These are phyloP conservation scores for Theristus sp. DNA, from an alignment of 2,888 invertebrate species.

Conservation along the genomic window DNA sequence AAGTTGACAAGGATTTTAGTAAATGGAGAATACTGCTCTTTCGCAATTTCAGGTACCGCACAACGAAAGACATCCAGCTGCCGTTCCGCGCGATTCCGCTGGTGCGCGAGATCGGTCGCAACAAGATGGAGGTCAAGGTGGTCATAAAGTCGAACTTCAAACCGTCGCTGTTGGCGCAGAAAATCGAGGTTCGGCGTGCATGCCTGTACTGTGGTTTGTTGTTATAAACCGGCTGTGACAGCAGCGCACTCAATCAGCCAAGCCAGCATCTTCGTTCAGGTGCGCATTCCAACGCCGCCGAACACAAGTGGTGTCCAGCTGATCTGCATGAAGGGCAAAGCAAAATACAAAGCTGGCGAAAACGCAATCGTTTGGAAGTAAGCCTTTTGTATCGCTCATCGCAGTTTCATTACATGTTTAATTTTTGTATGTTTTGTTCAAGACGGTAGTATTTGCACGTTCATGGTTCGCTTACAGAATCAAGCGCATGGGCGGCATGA, in stretches of 20 bases:
- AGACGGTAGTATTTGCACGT: not conserved
- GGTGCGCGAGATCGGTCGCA: slow-evolving; percentile 89
- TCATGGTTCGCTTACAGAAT: slow-evolving; percentile 30
- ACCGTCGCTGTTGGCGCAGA: slow-evolving; percentile 87
- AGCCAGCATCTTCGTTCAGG: slow-evolving; percentile 16
- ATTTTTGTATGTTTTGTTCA: not conserved
- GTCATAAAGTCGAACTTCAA: slow-evolving; percentile 98
- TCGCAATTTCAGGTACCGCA: slow-evolving; percentile 56
- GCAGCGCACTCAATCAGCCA: not conserved
- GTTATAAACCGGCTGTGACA: not conserved
- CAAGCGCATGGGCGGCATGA: slow-evolving; percentile 57
- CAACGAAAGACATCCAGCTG: slow-evolving; percentile 95
- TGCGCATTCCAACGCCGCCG: slow-evolving; percentile 86
- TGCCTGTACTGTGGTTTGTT: not conserved
- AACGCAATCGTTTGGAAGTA: slow-evolving; percentile 93
- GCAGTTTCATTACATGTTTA: not conserved
- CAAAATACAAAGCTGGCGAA: slow-evolving; percentile 98
- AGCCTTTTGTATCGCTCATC: slow-evolving; percentile 29
- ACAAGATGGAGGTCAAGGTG: slow-evolving; percentile 99
- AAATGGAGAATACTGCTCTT: not conserved
- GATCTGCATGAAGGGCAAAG: slow-evolving; percentile 91
- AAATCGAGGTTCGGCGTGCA: slow-evolving; percentile 60
- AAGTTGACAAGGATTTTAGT: not conserved
- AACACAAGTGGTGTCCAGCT: slow-evolving; percentile 97
- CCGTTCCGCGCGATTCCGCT: slow-evolving; percentile 98